Evolutionary conservation across 2,888 invertebrate species (phyloP), one percentile per base, ranked within the genome.

Genomic region (Heliconius ethilla): DNA sequence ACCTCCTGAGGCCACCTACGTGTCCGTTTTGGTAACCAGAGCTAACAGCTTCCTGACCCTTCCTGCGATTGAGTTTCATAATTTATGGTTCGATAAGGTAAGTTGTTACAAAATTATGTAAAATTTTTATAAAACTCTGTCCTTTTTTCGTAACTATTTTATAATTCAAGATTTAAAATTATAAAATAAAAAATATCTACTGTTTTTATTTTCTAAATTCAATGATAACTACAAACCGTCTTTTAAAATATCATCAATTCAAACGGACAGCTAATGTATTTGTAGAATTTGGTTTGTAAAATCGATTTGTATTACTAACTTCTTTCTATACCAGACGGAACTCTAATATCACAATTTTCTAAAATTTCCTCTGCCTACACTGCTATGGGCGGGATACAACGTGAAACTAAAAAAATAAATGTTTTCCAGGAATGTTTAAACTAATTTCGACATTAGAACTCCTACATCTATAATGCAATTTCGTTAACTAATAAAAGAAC

Each of bases 51-150:
- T 79, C 74, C 78, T 76, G 79, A 73, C 74, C 77, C 63, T 70
- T 70, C 62, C 78, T 67, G 25, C 79, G 77, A 82, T 82, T 82
- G 78, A 78, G 73, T 81, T 81, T 77, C 74, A 81, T 81, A 81
- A 82, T 82, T 79, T 70, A 81, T 55, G 15, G 51, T 33, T 69
- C 66, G 15, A 65, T 73, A 77, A 79, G 59, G 63, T 59, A n/a
- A 66, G 22, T 65, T 76, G 25, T 59, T 72, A 33, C 1, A 33
- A 37, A 37, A 10, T 37, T 37, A 3, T 18, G 40, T 11, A 45
- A 66, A 29, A 29, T 66, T 5, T 75, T 25, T 51, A 9, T 74
- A 18, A 15, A 45, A 45, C 0, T 45, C 45, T 15, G 4, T 45
- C 5, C 4, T 15, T 45, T 45, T 15, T 18, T 13, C 15, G 5